Percentiles rank a stretch among this genome's conserved stretches.
phyloP scores from a whole-genome alignment of 2,888 invertebrate species.

The Watsonalla cultraria region DNA sequence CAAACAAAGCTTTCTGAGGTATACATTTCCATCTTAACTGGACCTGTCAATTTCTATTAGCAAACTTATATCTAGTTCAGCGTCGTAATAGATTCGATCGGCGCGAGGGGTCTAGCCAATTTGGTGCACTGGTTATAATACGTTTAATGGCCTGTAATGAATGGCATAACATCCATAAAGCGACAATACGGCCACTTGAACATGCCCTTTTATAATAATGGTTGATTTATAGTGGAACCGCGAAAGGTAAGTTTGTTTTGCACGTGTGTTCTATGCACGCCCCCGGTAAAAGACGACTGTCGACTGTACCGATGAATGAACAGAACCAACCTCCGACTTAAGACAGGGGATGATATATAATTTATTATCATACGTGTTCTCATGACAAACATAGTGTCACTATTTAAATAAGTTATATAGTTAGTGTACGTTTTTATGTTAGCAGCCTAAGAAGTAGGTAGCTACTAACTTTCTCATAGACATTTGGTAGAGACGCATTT shows the following conservation, averaged over 20 bases:
- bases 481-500: too few species aligned
- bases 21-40: conserved; percentile 41
- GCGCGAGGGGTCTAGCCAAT: conserved; percentile 28
- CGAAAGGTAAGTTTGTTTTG: conserved; percentile 62
- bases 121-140: conserved; percentile 65
- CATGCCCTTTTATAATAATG: conserved; percentile 71
- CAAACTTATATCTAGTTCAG: conserved; percentile 21
- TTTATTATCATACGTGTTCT: too few species aligned
- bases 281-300: conserved; percentile 33
- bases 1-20: conserved; percentile 73
- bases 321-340: conserved; percentile 7
- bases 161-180: conserved; percentile 77
- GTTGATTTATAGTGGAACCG: conserved; percentile 68
- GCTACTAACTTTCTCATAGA: too few species aligned
- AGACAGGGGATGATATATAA: not conserved
- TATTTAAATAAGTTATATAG: too few species aligned
- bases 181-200: conserved; percentile 74
- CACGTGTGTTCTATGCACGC: conserved; percentile 62
- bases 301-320: conserved; percentile 33
- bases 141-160: conserved; percentile 78
- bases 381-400: too few species aligned
- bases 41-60: conserved; percentile 47
- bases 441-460: too few species aligned
- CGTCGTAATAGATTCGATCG: conserved; percentile 7
- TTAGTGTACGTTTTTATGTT: too few species aligned